These are phyloP conservation scores for Gallinago jamesoni DNA, from an alignment of 2,113 vertebrate species.

Conservation along the genomic window DNA sequence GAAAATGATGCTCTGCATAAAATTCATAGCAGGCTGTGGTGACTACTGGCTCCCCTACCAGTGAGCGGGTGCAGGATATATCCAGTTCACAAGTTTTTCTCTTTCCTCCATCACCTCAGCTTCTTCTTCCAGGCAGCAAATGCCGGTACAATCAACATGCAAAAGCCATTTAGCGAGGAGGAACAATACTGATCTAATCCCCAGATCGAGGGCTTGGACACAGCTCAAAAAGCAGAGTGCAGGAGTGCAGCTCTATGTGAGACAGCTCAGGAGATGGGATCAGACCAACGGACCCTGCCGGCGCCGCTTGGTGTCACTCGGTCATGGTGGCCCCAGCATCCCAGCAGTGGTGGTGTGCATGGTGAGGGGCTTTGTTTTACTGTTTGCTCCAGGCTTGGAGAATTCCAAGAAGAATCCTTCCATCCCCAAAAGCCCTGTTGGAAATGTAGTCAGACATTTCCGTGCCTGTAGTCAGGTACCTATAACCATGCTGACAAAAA, in stretches of 20 bases:
- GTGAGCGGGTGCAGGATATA: background rate
- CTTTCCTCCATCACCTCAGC: background rate
- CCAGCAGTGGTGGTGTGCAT: accelerated
- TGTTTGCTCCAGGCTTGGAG: background rate
- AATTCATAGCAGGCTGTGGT: background rate
- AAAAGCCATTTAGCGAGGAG: slow-evolving; percentile 26
- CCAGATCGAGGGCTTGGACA: background rate
- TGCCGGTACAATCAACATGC: background rate
- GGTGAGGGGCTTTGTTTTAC: background rate
- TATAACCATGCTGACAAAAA: background rate
- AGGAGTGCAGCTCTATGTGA: background rate
- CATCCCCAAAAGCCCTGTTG: accelerated
- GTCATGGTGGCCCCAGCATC: background rate
- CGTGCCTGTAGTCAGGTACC: too few relatives aligned
- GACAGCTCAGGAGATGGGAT: background rate
- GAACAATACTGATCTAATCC: slow-evolving; percentile 52
- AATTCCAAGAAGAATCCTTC: background rate
- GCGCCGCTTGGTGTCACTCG: accelerated
- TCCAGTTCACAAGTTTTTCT: background rate
- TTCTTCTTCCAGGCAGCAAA: background rate
- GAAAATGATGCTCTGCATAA: background rate
- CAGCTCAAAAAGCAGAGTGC: background rate
- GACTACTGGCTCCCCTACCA: background rate
- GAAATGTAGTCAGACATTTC: background rate
- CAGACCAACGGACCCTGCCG: background rate